Evolutionary conservation across 2,888 invertebrate genomes (phyloP).

Genomic region (Tineola bisselliella): DNA sequence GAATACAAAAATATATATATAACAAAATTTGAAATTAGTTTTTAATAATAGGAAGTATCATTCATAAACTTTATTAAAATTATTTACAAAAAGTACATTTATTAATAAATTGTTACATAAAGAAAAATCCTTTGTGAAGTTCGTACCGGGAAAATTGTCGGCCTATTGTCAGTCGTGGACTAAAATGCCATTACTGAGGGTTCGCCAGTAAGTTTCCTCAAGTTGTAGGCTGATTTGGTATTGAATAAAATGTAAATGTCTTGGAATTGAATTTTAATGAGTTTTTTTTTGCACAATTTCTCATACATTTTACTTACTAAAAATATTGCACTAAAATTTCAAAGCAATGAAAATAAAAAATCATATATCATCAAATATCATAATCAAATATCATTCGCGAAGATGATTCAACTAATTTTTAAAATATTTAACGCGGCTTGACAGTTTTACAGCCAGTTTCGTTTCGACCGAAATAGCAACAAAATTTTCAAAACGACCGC

Average conservation of each 20-base stretch:
- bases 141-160: slow-evolving; percentile 26
- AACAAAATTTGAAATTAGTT: too few relatives aligned
- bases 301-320: neutral
- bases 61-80: neutral
- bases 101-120: neutral
- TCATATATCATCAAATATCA: too few relatives aligned
- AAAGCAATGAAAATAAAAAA: too few relatives aligned
- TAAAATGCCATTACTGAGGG: slow-evolving; percentile 27
- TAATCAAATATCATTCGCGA: too few relatives aligned
- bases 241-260: slow-evolving; percentile 11
- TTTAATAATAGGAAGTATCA: too few relatives aligned
- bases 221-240: slow-evolving; percentile 18
- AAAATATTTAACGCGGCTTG: too few relatives aligned
- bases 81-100: neutral
- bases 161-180: slow-evolving; percentile 34
- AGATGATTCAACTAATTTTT: too few relatives aligned
- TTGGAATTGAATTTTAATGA: slow-evolving; percentile 11
- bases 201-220: slow-evolving; percentile 26
- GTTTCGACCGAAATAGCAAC: too few relatives aligned
- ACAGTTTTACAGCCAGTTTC: too few relatives aligned
- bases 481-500: too few relatives aligned
- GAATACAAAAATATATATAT: too few relatives aligned
- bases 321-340: too few relatives aligned
- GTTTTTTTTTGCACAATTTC: neutral
- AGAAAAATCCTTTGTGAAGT: slow-evolving; percentile 7